phyloP scores from a whole-genome alignment of 2,113 vertebrate genomes.

The Proterorhinus semilunaris region DNA sequence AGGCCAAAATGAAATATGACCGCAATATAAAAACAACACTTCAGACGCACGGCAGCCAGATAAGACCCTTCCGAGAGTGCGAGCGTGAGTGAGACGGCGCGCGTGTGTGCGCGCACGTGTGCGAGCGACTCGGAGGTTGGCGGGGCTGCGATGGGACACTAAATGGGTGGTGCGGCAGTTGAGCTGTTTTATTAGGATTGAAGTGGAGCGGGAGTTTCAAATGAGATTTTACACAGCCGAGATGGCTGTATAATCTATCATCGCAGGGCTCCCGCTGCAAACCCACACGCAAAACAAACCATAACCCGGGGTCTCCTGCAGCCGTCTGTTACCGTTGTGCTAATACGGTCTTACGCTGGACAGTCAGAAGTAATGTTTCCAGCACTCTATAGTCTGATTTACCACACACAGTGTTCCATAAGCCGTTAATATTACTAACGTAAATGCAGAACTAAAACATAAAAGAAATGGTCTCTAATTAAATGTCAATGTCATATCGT shows the following conservation, averaged over 20 bases:
- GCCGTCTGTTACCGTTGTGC: background rate
- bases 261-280: background rate
- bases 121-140: constrained; percentile 39
- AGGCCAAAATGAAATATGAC: constrained; percentile 82
- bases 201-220: constrained; percentile 55
- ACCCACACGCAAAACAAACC: constrained; percentile 25
- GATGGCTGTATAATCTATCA: constrained; percentile 55
- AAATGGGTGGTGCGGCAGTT: constrained; percentile 59
- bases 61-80: constrained; percentile 57
- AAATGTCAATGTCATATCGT: no score
- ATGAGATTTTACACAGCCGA: constrained; percentile 55
- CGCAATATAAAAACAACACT: constrained; percentile 80
- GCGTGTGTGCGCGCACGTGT: constrained; percentile 11
- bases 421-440: background rate
- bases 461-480: no score
- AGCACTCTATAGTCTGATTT: background rate
- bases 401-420: background rate
- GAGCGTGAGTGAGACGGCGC: constrained; percentile 32
- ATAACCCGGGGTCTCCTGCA: background rate
- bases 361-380: background rate
- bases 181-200: constrained; percentile 67
- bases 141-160: constrained; percentile 51
- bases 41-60: constrained; percentile 71
- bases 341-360: background rate
- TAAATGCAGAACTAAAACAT: no score